Evolutionary conservation across 2,113 vertebrate species (phyloP).

Genomic region (Paradoxurus hermaphroditus): DNA sequence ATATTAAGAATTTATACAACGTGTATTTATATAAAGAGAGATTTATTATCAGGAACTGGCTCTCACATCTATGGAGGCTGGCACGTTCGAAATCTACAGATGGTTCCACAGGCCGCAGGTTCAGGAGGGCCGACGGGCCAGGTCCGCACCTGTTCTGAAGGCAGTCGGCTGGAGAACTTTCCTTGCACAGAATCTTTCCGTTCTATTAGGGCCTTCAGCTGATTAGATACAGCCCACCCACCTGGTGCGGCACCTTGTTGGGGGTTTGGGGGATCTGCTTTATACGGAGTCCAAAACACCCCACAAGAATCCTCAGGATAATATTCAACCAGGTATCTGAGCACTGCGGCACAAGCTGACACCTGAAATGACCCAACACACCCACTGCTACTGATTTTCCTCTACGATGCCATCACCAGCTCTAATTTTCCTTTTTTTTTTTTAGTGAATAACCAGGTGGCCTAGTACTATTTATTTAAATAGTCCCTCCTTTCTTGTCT

Average conservation of each 20-base stretch:
- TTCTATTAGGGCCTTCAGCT: neutral
- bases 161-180: neutral
- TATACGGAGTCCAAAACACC: neutral
- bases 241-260: neutral
- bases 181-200: neutral
- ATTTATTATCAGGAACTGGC: neutral
- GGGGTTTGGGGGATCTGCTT: neutral
- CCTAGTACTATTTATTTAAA: neutral
- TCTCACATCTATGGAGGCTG: neutral
- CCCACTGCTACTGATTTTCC: neutral
- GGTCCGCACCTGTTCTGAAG: too few species aligned
- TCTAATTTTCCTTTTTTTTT: neutral
- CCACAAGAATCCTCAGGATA: neutral
- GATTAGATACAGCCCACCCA: neutral
- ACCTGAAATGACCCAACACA: neutral
- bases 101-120: neutral
- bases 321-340: neutral
- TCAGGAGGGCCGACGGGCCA: accelerated
- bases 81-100: neutral
- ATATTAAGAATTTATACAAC: neutral
- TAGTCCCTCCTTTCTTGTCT: neutral
- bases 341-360: neutral
- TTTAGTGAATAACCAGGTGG: neutral
- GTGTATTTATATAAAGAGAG: neutral
- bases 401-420: neutral